phyloP scores from a whole-genome alignment of 1,140 invertebrate species.

The Megalonaias nervosa region DNA sequence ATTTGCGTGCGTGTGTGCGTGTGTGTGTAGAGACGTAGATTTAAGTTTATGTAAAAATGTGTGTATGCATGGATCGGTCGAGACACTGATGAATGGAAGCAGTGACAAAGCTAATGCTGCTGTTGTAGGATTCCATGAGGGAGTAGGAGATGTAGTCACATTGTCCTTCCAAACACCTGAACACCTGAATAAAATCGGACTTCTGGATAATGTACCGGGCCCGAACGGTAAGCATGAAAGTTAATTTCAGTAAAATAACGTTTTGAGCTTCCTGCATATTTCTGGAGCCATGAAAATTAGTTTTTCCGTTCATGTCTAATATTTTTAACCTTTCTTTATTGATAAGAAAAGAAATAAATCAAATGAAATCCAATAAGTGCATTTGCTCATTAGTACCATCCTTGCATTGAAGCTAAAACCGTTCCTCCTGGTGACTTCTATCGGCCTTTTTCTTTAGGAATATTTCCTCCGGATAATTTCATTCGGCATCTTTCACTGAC shows the following conservation, averaged over 20 bases:
- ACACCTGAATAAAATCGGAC: constrained; percentile 85
- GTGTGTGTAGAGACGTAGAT: too few relatives aligned
- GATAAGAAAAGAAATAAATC: too few relatives aligned
- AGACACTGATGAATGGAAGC: too few relatives aligned
- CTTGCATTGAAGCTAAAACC: too few relatives aligned
- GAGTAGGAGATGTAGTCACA: constrained; percentile 91
- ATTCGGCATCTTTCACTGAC: too few relatives aligned
- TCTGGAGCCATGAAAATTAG: not conserved
- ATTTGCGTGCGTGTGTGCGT: too few relatives aligned
- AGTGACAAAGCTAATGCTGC: not conserved
- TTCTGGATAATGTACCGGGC: constrained; percentile 80
- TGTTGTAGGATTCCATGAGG: constrained; percentile 85
- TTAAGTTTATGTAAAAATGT: too few relatives aligned
- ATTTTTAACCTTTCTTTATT: not conserved
- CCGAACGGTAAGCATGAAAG: constrained; percentile 64
- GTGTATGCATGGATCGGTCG: too few relatives aligned
- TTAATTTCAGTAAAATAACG: not conserved
- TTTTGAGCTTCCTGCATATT: not conserved
- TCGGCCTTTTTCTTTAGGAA: too few relatives aligned
- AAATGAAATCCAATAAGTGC: not conserved
- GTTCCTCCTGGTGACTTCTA: too few relatives aligned
- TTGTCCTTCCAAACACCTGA: constrained; percentile 86
- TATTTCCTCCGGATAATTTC: too few relatives aligned
- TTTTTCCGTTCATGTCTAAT: not conserved
- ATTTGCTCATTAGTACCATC: not conserved